phyloP scores from a whole-genome alignment of 2,888 invertebrate genomes.

The Argyra leucocephala region DNA sequence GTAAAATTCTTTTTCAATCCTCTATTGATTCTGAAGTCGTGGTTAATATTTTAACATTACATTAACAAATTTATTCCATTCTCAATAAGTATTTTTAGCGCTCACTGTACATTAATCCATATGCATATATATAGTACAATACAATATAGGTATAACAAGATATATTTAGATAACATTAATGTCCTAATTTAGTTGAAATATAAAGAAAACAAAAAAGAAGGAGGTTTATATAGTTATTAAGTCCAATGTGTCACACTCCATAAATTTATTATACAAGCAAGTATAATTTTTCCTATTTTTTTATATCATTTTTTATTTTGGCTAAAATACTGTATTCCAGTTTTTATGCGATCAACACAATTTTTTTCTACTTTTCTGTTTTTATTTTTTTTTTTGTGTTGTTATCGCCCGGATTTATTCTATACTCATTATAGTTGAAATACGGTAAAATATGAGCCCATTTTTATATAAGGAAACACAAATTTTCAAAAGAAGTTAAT shows the following conservation, averaged over 20 bases:
- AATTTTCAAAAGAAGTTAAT: neutral
- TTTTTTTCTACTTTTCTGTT: neutral
- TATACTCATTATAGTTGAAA: neutral
- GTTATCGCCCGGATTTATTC: neutral
- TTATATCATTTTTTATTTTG: neutral
- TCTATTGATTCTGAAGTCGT: no score
- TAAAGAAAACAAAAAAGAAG: neutral
- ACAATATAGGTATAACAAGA: no score
- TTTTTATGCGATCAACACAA: neutral
- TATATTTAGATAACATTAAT: neutral
- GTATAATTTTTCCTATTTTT: neutral
- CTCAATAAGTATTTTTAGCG: no score
- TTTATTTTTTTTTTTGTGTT: neutral
- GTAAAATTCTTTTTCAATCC: no score
- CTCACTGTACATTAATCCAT: no score
- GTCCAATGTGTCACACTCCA: slow-evolving; percentile 3
- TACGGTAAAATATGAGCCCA: neutral
- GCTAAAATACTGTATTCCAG: neutral
- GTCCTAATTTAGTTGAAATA: neutral
- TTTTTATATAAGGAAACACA: no score
- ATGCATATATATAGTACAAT: no score
- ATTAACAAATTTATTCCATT: no score
- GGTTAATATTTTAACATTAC: no score
- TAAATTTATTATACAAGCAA: neutral
- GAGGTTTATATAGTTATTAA: neutral